Conservation (phyloP, 2,888 invertebrate genomes). For the Eupelmus urozonus region DNA sequence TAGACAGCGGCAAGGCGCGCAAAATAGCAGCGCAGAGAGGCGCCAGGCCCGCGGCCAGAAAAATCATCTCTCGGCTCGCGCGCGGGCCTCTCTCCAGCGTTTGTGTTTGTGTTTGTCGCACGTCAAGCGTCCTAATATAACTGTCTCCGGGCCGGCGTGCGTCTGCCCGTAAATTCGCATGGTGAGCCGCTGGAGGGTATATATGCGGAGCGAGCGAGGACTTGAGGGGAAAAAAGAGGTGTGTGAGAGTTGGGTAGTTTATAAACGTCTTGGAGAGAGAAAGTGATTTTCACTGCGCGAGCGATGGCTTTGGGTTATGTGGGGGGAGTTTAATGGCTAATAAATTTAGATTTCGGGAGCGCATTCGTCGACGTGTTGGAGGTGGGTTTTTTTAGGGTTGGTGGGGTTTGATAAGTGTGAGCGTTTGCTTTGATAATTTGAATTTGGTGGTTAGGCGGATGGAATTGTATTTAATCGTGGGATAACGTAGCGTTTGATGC, state of each 20-base stretch:
- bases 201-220: neutral
- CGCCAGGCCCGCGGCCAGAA: constrained; percentile 5
- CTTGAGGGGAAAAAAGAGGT: neutral
- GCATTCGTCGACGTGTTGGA: too few species aligned
- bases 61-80: neutral
- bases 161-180: constrained; percentile 37
- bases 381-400: too few species aligned
- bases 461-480: too few species aligned
- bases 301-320: neutral
- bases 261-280: constrained; percentile 35
- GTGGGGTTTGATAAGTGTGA: neutral
- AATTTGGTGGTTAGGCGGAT: too few species aligned
- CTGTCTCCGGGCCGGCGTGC: constrained; percentile 43
- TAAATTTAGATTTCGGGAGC: constrained; percentile 26
- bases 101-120: neutral
- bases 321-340: constrained; percentile 19
- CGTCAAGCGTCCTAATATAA: constrained; percentile 52
- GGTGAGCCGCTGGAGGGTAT: neutral
- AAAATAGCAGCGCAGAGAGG: constrained; percentile 40
- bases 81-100: neutral
- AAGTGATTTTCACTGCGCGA: neutral
- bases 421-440: too few species aligned
- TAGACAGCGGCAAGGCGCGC: neutral
- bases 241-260: constrained; percentile 13
- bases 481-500: too few species aligned